Conservation (phyloP, 2,888 invertebrate species). For the Dysmachus trigonus region DNA sequence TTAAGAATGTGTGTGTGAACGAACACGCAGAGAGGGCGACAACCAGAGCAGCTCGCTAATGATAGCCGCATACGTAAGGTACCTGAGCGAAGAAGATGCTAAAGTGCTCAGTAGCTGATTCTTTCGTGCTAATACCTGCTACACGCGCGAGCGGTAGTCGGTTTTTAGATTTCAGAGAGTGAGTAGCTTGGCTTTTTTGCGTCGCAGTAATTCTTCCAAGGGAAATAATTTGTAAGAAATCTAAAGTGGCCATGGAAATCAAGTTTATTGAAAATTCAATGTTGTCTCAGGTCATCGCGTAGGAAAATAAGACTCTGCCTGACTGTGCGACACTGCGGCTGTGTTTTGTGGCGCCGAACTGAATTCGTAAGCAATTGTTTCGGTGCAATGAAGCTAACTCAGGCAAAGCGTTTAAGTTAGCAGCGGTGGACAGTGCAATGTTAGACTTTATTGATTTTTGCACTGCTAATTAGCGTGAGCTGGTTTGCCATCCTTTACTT, state of each 20-base stretch:
- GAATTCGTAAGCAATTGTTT: too few species aligned
- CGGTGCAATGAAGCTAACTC: too few species aligned
- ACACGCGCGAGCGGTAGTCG: background rate
- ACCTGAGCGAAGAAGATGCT: background rate
- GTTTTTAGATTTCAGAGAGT: background rate
- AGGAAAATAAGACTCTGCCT: too few species aligned
- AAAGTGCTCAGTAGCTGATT: background rate
- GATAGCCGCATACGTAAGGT: too few species aligned
- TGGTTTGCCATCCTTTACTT: too few species aligned
- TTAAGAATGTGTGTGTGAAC: background rate
- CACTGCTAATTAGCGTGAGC: too few species aligned
- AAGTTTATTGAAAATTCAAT: background rate
- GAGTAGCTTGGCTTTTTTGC: background rate
- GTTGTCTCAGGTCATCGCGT: background rate
- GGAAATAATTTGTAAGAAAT: background rate
- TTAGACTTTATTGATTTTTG: too few species aligned
- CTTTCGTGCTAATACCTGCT: background rate
- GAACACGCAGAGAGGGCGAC: background rate
- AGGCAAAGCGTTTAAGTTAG: too few species aligned
- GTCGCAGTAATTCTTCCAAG: background rate
- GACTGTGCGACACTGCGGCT: too few species aligned
- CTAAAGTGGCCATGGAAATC: background rate
- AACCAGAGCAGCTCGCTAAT: too few species aligned
- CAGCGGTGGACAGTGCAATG: too few species aligned
- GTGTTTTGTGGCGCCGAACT: too few species aligned